These are phyloP conservation scores for Rhipidura dahli DNA, from an alignment of 2,113 vertebrate species.

Conservation along the genomic window DNA sequence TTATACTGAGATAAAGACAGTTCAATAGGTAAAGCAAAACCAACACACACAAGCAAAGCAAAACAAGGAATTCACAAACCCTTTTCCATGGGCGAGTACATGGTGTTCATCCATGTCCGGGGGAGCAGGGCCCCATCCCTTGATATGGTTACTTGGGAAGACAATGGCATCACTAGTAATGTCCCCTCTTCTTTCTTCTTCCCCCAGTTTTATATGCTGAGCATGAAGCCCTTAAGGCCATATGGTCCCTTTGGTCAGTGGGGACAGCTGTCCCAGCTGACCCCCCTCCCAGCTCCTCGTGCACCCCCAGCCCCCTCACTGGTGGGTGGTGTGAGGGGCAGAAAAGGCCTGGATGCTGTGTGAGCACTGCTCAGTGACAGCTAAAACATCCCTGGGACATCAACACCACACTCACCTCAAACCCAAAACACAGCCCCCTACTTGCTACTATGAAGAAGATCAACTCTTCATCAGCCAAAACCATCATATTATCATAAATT, in stretches of 20 bases:
- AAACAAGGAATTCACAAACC: not conserved
- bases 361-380: not conserved
- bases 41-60: not conserved
- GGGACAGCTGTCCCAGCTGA: not conserved
- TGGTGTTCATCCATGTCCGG: not conserved
- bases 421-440: not conserved
- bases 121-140: not conserved
- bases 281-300: not conserved
- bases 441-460: not conserved
- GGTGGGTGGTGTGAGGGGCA: not conserved
- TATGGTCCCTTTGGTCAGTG: no score
- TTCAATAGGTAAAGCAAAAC: not conserved
- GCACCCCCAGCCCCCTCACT: fast-evolving
- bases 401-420: not conserved
- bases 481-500: not conserved
- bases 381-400: not conserved
- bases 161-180: not conserved
- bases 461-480: not conserved
- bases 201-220: not conserved
- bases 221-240: not conserved
- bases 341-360: not conserved
- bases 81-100: not conserved
- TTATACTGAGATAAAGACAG: no score
- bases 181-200: not conserved
- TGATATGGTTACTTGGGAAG: not conserved